phyloP scores from a whole-genome alignment of 64 coral and sea anemone genomes.

The Acropora yongei region DNA sequence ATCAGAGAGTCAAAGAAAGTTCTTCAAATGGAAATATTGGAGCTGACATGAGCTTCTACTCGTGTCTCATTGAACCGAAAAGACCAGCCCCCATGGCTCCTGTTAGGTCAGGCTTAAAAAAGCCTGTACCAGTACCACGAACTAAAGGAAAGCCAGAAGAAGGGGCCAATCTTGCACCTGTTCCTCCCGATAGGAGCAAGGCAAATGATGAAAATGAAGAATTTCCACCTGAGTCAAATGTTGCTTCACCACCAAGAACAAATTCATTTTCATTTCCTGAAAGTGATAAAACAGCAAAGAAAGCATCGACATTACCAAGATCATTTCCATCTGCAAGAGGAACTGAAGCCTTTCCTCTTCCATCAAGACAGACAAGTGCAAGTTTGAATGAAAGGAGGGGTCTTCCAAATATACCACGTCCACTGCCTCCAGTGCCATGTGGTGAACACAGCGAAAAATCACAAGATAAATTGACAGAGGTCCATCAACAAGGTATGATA shows the following conservation, averaged over 20 bases:
- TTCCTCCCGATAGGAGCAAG: background rate
- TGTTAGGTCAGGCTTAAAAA: conserved; percentile 17
- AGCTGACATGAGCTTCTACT: background rate
- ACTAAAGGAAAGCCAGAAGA: background rate
- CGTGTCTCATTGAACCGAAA: background rate
- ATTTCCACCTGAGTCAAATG: background rate
- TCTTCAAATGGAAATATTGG: background rate
- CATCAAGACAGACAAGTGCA: background rate
- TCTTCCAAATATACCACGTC: background rate
- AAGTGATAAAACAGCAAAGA: background rate
- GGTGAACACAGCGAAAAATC: background rate
- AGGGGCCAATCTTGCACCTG: background rate
- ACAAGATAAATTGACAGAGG: background rate
- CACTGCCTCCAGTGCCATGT: background rate
- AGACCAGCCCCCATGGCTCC: conserved; percentile 42
- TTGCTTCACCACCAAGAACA: conserved; percentile 2
- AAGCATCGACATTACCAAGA: conserved; percentile 31
- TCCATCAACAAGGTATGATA: background rate
- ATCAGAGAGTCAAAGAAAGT: background rate
- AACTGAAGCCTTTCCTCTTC: background rate
- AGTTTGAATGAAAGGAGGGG: background rate
- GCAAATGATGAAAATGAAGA: background rate
- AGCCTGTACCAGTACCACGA: background rate
- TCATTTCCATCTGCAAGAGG: background rate
- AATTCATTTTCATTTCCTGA: conserved; percentile 29